Evolutionary conservation across 2,888 invertebrate species (phyloP), one percentile per base, ranked within the genome.

Genomic region (Aplocera efformata): DNA sequence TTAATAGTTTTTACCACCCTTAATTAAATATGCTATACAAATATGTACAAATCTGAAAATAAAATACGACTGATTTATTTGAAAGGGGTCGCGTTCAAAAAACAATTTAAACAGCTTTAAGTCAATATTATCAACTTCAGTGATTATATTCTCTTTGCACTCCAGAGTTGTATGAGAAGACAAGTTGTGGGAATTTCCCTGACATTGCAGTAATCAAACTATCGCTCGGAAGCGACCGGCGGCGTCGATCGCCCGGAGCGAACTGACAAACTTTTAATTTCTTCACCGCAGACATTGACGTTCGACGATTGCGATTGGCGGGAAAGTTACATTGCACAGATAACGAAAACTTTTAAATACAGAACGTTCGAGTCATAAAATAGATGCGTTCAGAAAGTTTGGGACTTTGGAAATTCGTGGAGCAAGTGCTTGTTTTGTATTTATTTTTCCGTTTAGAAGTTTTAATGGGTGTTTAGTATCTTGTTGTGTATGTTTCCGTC

Each of bases 221-320:
- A 69, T 56, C 58, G 42, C 39, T 35, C 42, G 44, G 45, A 51
- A 57, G 54, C 70, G 69, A 76, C 80, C 77, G 76, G 63, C 72
- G 67, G 53, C 77, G 74, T 58, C 72, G 71, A 74, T 58, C 66
- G 81, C 83, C 67, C 69, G 67, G 50, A 77, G 81, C 76, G 48
- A 61, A 80, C 78, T 82, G 79, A 73, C 74, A 74, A 84, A 83
- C 81, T 84, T 85, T 84, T 83, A 82, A 84, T 84, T 80, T 76
- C 80, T 78, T 79, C 71, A 66, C 70, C 72, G 65, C 79, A 79
- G 79, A 77, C 78, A 79, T 79, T 82, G 81, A 80, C 75, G 72
- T 72, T 70, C 67, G 67, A 60, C 79, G 69, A 74, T 75, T 72
- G 73, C 80, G 76, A 83, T 83, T 82, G 82, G 84, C 75, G 78